These are phyloP conservation scores for Macropodus opercularis DNA, from an alignment of 2,797 vertebrate species.

Conservation along the genomic window DNA sequence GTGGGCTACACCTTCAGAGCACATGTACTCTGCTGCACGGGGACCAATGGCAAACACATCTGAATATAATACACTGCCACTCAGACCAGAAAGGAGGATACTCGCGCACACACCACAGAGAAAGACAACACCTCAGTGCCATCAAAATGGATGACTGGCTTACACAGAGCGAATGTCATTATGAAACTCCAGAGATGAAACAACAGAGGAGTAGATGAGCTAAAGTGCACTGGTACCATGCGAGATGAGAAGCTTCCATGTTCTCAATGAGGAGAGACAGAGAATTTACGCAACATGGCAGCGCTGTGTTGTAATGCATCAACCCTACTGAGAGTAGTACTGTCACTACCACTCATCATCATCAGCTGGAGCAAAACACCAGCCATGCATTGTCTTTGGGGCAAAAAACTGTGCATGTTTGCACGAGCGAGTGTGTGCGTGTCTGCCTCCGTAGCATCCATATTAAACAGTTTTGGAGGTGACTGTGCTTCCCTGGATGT, in stretches of 20 bases:
- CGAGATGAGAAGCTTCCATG: conserved; percentile 74
- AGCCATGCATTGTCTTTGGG: conserved; percentile 80
- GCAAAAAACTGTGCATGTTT: conserved; percentile 60
- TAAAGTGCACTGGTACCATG: conserved; percentile 57
- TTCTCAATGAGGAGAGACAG: conserved; percentile 77
- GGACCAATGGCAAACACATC: conserved; percentile 33
- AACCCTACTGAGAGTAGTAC: conserved; percentile 73
- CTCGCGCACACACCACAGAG: conserved; percentile 4
- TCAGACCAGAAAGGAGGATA: conserved; percentile 14
- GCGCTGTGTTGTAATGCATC: conserved; percentile 77
- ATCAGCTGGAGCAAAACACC: conserved; percentile 76
- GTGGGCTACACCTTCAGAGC: conserved; percentile 60
- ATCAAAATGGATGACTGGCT: conserved; percentile 54
- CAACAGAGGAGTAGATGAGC: conserved; percentile 37
- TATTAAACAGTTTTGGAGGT: conserved; percentile 83
- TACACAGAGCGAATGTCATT: conserved; percentile 46
- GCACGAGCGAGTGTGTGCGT: conserved; percentile 48
- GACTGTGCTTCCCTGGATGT: conserved; percentile 83
- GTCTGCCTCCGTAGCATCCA: conserved; percentile 73
- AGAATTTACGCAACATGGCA: conserved; percentile 78
- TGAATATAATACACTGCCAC: conserved; percentile 21
- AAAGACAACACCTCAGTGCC: conserved; percentile 12
- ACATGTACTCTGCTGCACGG: conserved; percentile 48
- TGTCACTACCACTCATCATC: conserved; percentile 82
- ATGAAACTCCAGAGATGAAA: conserved; percentile 62